These are phyloP conservation scores for Drosophila macrothrix DNA, from an alignment of 2,888 invertebrate species.

Conservation along the genomic window DNA sequence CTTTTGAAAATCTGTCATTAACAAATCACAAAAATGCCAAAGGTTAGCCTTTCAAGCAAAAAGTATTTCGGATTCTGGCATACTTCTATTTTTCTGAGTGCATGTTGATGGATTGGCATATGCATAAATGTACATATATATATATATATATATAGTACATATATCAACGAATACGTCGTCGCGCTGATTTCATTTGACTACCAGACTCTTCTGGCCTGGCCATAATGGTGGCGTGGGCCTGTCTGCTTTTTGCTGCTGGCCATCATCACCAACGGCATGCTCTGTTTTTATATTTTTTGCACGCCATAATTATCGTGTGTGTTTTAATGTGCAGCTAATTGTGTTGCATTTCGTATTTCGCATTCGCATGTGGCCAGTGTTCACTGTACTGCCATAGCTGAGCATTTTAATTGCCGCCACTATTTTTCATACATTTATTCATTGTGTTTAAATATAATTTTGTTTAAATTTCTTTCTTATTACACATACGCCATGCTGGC, in stretches of 20 bases:
- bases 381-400: conserved; percentile 47
- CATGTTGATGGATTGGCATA: conserved; percentile 10
- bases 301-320: conserved; percentile 81
- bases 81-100: neutral
- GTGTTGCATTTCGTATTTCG: conserved; percentile 72
- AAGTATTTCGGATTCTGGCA: neutral
- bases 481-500: conserved; percentile 72
- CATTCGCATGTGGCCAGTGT: conserved; percentile 28
- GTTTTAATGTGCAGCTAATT: conserved; percentile 84
- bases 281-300: conserved; percentile 25
- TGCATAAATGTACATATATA: conserved; percentile 1
- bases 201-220: conserved; percentile 47
- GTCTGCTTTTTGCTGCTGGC: conserved; percentile 44
- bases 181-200: conserved; percentile 78
- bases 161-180: conserved; percentile 71
- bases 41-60: neutral
- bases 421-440: conserved; percentile 55
- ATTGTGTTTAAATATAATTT: conserved; percentile 61
- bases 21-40: neutral
- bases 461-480: conserved; percentile 58
- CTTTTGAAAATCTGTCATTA: too few species aligned
- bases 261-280: conserved; percentile 54
- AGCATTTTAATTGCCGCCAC: conserved; percentile 81
- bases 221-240: conserved; percentile 53
- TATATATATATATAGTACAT: conserved; percentile 14